A percentile compares a stretch with the other conserved stretches of the same genome.
These are phyloP conservation scores for Troides aeacus DNA, from an alignment of 2,888 invertebrate species.

Conservation along the genomic window DNA sequence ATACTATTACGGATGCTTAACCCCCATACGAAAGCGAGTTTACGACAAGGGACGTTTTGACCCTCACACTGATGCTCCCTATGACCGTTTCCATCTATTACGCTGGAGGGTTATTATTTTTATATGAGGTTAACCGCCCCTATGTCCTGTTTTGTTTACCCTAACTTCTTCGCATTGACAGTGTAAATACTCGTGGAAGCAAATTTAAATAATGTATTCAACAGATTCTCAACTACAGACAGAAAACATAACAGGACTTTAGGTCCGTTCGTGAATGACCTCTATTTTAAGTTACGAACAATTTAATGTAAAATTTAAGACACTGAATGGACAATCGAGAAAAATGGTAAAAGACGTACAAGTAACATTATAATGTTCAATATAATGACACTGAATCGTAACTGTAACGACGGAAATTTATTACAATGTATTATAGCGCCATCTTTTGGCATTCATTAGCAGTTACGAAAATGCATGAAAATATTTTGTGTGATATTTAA, in stretches of 20 bases:
- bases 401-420: too few species aligned
- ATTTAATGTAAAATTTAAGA: too few species aligned
- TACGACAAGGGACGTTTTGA: slow-evolving; percentile 22
- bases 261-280: too few species aligned
- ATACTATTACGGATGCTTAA: slow-evolving; percentile 22
- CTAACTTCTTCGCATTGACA: neutral
- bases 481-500: neutral
- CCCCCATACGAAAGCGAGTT: slow-evolving; percentile 20
- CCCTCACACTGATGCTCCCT: slow-evolving; percentile 7
- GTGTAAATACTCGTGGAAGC: neutral
- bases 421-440: neutral
- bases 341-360: too few species aligned
- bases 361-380: too few species aligned
- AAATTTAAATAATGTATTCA: neutral
- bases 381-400: too few species aligned
- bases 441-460: neutral
- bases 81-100: slow-evolving; percentile 12
- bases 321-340: too few species aligned
- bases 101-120: slow-evolving; percentile 22
- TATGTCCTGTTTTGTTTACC: slow-evolving; percentile 4
- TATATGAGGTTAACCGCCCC: slow-evolving; percentile 7
- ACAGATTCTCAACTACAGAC: too few species aligned
- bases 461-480: neutral
- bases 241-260: too few species aligned
- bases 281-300: too few species aligned